Conservation (phyloP, 2,797 vertebrate genomes). For the Lacerta bilineata region DNA sequence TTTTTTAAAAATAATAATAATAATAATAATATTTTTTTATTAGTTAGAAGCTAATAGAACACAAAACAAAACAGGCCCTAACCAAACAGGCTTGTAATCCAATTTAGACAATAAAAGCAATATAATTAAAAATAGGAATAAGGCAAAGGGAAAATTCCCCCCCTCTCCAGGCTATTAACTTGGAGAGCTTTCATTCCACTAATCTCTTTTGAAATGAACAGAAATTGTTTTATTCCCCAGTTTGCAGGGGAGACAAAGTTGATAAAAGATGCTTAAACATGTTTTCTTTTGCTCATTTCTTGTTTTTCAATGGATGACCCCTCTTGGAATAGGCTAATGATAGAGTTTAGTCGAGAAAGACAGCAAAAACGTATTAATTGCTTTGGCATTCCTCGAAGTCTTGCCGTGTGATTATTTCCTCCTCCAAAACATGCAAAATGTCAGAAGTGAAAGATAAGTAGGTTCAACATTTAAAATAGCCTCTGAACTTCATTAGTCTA, state of each 20-base stretch:
- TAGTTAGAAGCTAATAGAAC: neutral
- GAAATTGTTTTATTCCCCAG: constrained; percentile 10
- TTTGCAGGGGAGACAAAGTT: neutral
- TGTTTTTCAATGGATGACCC: neutral
- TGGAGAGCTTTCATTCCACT: neutral
- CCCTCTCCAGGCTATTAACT: constrained; percentile 3
- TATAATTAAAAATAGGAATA: constrained; percentile 21
- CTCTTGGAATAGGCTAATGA: constrained; percentile 2
- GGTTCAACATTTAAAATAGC: neutral
- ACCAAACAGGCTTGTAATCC: neutral
- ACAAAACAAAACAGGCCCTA: neutral
- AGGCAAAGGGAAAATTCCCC: neutral
- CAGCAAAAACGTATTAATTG: neutral
- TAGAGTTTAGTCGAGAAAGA: neutral
- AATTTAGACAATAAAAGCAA: neutral
- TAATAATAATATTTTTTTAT: constrained; percentile 6
- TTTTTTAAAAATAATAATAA: too few relatives aligned
- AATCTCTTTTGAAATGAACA: constrained; percentile 22
- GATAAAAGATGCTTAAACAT: neutral
- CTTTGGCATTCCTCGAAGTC: neutral
- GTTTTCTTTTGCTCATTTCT: neutral
- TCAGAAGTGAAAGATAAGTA: neutral
- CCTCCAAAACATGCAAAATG: neutral
- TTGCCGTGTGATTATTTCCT: neutral
- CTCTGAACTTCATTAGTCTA: neutral